Evolutionary conservation across 2,113 vertebrate species (phyloP), one percentile per base, ranked within the genome.

Genomic region (Odocoileus hemionus): DNA sequence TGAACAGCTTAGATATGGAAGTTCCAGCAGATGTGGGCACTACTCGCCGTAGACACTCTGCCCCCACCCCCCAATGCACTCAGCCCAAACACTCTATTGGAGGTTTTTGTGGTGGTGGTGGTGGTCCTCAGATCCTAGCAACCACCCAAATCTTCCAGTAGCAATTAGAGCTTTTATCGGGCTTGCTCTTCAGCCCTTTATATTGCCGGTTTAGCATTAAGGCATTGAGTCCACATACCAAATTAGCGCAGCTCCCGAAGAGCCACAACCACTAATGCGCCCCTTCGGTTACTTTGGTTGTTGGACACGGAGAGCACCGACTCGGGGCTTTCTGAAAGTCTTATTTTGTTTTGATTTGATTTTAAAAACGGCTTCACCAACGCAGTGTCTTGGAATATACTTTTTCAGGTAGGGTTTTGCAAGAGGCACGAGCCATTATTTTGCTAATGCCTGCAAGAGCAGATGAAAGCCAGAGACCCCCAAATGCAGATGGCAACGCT

Each of bases 1-100:
- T 99, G 99, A 99, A 99, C 98, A 99, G 98, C 98, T 98, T 98
- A 98, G 98, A 99, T 98, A 98, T 98, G 98, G 98, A 99, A 98
- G 98, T 99, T 98, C 98, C 96, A 98, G 98, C 98, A 98, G 98
- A 99, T 98, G 99, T 98, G 98, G 98, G 98, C 98, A 98, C 98
- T 98, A 97, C 98, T 98, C 95, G 97, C 98, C 96, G 95, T 94
- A 91, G 98, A 98, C 97, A 97, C 97, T 94, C 97, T 97, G 55
- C 96, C 93, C 94, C 95, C 96, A 96, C 61, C 60, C 93, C 95
- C 58, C 91, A 47, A 55, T 30, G 93, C 95, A 80, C 94, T 91
- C 96, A 96, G 92, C 97, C 96, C 98, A 96, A 97, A 94, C 86
- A 97, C 91, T 84, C 98, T 97, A 98, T 93, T 98, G 98, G 96